These are phyloP conservation scores for Lamellibrachia luymesi DNA, from an alignment of 1,140 invertebrate genomes.

Conservation along the genomic window DNA sequence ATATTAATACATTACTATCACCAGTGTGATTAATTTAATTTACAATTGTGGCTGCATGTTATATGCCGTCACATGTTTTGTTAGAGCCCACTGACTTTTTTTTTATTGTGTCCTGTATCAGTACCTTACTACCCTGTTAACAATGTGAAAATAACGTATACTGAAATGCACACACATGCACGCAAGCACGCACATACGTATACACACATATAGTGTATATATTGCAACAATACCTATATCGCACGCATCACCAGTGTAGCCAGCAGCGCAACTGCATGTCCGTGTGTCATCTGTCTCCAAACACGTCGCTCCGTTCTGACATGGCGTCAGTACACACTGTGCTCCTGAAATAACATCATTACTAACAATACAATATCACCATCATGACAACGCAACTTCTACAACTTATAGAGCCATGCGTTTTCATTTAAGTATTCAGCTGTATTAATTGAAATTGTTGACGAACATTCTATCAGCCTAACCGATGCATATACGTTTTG, in stretches of 20 bases:
- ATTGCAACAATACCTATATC: not conserved
- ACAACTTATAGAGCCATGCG: no score
- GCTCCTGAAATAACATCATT: not conserved
- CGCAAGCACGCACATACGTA: no score
- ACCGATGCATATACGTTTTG: not conserved
- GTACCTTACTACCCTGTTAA: no score
- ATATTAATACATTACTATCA: no score
- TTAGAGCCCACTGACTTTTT: no score
- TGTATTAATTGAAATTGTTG: not conserved
- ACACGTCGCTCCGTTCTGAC: not conserved
- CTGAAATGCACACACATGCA: no score
- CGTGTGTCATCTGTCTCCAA: not conserved
- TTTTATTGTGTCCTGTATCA: no score
- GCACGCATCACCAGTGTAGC: conserved; percentile 10
- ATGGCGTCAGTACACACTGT: not conserved
- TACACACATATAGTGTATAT: not conserved
- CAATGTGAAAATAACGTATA: no score
- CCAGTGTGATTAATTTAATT: no score
- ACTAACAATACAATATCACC: no score
- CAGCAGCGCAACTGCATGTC: conserved; percentile 4
- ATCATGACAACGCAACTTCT: not conserved
- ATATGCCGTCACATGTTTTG: no score
- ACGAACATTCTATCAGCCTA: not conserved
- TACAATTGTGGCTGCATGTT: no score
- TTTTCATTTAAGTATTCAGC: not conserved